Percentiles rank a stretch among this genome's conserved stretches.
These are phyloP conservation scores for Ochropleura plecta DNA, from an alignment of 2,888 invertebrate genomes.

Conservation along the genomic window DNA sequence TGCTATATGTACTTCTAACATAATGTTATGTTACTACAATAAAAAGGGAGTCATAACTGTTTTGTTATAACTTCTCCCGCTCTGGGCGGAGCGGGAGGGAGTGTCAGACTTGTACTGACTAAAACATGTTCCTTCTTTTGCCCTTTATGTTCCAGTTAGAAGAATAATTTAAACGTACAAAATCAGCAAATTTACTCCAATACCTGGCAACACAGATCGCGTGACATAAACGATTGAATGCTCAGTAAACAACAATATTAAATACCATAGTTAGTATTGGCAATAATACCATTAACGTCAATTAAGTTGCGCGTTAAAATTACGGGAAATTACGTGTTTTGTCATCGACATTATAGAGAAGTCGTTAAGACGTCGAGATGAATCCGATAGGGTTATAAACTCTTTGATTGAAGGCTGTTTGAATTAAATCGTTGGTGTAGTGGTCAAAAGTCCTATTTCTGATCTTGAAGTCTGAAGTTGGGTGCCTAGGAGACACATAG, in stretches of 20 bases:
- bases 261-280: slow-evolving; percentile 39
- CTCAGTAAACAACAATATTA: slow-evolving; percentile 48
- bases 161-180: too few species aligned
- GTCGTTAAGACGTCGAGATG: slow-evolving; percentile 29
- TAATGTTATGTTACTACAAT: too few species aligned
- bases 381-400: slow-evolving; percentile 35
- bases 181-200: neutral
- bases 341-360: slow-evolving; percentile 14
- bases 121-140: too few species aligned
- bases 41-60: too few species aligned
- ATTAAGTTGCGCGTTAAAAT: slow-evolving; percentile 45
- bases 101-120: too few species aligned
- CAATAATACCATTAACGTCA: slow-evolving; percentile 38
- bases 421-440: neutral
- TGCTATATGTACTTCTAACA: too few species aligned
- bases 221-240: slow-evolving; percentile 39
- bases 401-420: neutral
- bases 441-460: neutral
- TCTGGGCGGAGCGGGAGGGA: too few species aligned
- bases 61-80: too few species aligned
- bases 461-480: neutral
- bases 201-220: slow-evolving; percentile 37
- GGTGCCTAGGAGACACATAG: neutral
- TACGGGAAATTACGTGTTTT: slow-evolving; percentile 22
- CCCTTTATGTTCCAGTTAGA: too few species aligned